phyloP scores from a whole-genome alignment of 1,140 invertebrate genomes.

The Cepaea nemoralis region DNA sequence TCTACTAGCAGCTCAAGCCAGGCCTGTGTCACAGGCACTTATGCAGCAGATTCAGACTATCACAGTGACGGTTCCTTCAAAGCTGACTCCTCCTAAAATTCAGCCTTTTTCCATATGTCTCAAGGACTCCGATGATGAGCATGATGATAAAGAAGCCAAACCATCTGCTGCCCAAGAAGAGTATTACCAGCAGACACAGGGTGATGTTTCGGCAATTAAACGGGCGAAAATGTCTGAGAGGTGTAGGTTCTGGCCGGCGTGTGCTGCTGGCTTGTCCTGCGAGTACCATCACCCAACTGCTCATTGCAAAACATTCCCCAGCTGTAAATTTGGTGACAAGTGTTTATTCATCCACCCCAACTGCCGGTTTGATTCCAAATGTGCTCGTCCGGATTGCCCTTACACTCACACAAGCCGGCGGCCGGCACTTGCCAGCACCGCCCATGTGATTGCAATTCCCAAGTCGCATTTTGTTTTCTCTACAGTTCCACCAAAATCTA shows the following conservation, averaged over 20 bases:
- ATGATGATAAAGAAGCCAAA: conserved; percentile 30
- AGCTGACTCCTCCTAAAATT: conserved; percentile 45
- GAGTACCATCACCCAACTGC: conserved; percentile 78
- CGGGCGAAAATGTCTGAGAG: conserved; percentile 69
- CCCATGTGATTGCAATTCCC: conserved; percentile 46
- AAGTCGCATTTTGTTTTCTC: conserved; percentile 29
- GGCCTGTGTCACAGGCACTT: not conserved
- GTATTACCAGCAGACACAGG: conserved; percentile 39
- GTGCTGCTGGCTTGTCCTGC: conserved; percentile 79
- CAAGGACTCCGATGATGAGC: conserved; percentile 58
- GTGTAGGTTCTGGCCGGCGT: conserved; percentile 82
- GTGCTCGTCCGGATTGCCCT: conserved; percentile 85
- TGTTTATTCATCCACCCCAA: conserved; percentile 92
- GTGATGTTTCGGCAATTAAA: conserved; percentile 44
- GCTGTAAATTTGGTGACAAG: conserved; percentile 87
- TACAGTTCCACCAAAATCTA: conserved; percentile 12
- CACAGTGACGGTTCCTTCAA: not conserved
- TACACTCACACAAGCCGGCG: conserved; percentile 81
- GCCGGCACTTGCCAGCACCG: conserved; percentile 45
- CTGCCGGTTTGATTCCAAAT: conserved; percentile 89
- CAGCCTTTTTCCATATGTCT: conserved; percentile 58
- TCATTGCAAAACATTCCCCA: conserved; percentile 82
- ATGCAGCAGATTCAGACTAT: not conserved
- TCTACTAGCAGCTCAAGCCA: not conserved
- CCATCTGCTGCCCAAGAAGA: not conserved